Evolutionary conservation across 2,113 vertebrate species (phyloP).

Genomic region (Rhadina sibilatrix): DNA sequence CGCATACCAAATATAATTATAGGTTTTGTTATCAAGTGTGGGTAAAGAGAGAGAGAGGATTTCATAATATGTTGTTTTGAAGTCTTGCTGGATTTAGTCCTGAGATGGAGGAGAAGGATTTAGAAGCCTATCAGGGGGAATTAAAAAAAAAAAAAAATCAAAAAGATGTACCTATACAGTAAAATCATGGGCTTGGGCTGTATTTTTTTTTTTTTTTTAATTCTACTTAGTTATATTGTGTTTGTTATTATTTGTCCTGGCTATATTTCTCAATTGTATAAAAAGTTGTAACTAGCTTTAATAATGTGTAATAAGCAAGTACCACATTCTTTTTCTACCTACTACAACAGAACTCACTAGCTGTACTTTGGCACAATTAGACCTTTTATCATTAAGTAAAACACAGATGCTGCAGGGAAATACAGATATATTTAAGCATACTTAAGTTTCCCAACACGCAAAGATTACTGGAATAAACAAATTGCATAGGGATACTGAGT

Average conservation of each 20-base stretch:
- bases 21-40: slow-evolving; percentile 23
- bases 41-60: neutral
- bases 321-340: neutral
- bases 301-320: neutral
- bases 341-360: neutral
- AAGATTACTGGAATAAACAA: slow-evolving; percentile 14
- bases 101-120: neutral
- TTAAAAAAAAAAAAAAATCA: neutral
- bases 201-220: neutral
- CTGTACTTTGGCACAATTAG: neutral
- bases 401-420: neutral
- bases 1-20: slow-evolving; percentile 10
- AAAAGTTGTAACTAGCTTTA: neutral
- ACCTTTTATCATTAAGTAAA: neutral
- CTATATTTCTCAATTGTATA: neutral
- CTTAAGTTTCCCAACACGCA: neutral
- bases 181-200: neutral
- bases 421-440: neutral
- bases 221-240: neutral
- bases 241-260: neutral
- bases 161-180: neutral
- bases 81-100: neutral
- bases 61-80: neutral
- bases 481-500: neutral
- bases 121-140: neutral